Evolutionary conservation across 1,140 invertebrate genomes (phyloP).

Genomic region (Aphis craccivora): DNA sequence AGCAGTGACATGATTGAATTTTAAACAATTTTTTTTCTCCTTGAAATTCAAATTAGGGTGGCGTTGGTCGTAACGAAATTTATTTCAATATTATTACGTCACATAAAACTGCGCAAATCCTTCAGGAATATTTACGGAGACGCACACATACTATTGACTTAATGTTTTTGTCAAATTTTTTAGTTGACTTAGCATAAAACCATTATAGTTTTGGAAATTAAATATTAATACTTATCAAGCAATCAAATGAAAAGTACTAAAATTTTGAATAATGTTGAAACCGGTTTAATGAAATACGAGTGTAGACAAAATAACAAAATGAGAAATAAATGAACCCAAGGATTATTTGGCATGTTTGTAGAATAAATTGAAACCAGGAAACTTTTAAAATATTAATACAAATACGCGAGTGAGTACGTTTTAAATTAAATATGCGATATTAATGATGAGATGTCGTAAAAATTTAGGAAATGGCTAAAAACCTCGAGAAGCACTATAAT

Average conservation of each 20-base stretch:
- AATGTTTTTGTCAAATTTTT: too few species aligned
- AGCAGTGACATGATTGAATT: background rate
- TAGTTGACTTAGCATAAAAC: background rate
- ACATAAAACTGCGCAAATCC: background rate
- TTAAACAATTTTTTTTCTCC: background rate
- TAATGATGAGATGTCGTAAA: background rate
- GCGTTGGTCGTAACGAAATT: background rate
- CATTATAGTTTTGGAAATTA: background rate
- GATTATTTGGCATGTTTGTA: background rate
- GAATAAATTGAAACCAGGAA: too few species aligned
- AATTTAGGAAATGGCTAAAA: background rate
- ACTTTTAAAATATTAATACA: background rate
- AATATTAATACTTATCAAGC: background rate
- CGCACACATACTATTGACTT: too few species aligned
- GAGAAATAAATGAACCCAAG: too few species aligned
- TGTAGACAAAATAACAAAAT: background rate
- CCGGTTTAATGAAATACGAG: background rate
- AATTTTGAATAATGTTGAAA: too few species aligned
- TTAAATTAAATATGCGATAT: background rate
- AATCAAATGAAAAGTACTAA: too few species aligned
- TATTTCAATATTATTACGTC: background rate
- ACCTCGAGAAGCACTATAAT: background rate
- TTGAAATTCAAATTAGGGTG: background rate
- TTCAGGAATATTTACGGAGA: background rate
- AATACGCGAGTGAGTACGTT: background rate